These are phyloP conservation scores for Synanthedon vespiformis DNA, from an alignment of 2,888 invertebrate genomes.

Conservation along the genomic window DNA sequence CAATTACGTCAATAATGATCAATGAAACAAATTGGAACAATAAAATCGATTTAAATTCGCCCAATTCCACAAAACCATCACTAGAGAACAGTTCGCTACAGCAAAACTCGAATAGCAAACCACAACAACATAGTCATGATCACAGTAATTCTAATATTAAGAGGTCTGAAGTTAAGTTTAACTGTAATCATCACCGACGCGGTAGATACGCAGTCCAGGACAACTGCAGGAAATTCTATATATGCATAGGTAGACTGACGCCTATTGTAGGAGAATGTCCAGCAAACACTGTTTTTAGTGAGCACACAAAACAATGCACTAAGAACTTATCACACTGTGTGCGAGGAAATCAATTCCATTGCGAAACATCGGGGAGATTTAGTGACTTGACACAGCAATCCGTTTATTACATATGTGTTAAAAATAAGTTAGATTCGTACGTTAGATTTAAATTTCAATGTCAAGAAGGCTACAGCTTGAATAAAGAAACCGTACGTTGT, in stretches of 20 bases:
- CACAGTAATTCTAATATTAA: not conserved
- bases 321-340: slow-evolving; percentile 57
- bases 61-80: no score
- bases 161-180: slow-evolving; percentile 9
- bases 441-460: slow-evolving; percentile 50
- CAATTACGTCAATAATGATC: no score
- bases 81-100: not conserved
- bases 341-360: slow-evolving; percentile 57
- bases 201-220: slow-evolving; percentile 56
- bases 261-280: slow-evolving; percentile 45
- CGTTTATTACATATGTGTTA: slow-evolving; percentile 54
- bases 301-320: slow-evolving; percentile 53
- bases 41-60: no score
- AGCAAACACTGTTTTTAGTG: slow-evolving; percentile 51
- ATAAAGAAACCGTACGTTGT: slow-evolving; percentile 38
- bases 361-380: slow-evolving; percentile 50
- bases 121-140: not conserved
- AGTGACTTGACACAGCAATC: slow-evolving; percentile 39
- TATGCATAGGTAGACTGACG: slow-evolving; percentile 42
- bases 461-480: slow-evolving; percentile 36
- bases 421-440: slow-evolving; percentile 22
- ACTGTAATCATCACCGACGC: slow-evolving; percentile 27
- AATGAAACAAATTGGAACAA: no score
- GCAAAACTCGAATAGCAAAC: not conserved
- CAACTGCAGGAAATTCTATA: slow-evolving; percentile 64